Evolutionary conservation across 2,888 invertebrate species (phyloP), one percentile per base, ranked within the genome.

Genomic region (Acrobasis suavella): DNA sequence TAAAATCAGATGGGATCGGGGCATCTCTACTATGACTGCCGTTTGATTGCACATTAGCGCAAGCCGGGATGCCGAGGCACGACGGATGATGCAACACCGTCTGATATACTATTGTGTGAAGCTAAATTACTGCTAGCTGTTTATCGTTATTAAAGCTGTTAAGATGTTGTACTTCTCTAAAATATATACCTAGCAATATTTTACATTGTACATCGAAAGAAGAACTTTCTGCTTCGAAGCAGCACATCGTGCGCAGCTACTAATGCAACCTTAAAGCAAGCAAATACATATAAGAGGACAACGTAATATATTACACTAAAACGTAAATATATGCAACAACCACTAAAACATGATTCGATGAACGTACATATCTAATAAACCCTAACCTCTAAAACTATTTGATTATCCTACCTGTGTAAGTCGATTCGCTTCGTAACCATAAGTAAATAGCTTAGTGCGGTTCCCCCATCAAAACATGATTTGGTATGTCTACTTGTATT

Each of bases 41-140:
- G 83, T 89, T 87, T 85, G 86, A 88, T 87, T 85, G 84, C 84
- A 85, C 83, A 86, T 90, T 89, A 89, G 84, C 85, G 83, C 85
- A 79, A 78, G 79, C 81, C 79, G 83, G 77, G 83, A 87, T 89
- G 87, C 89, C 85, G 83, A 89, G 89, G 87, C 89, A 91, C 89
- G 89, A 78, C 78, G 86, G 85, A 86, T 87, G 76, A 77, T 74
- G 79, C 77, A 80, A 81, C 83, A 82, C 37, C 50, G 37, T 50
- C 50, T 59, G 58, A 59, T 59, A 58, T 50, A 56, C 56, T 8
- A 22, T 17, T 56, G 56, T 56, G 56, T 42, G 56, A 42, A 22
- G 56, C 42, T 42, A 17, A 56, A 56, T 56, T 46, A 56, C 42
- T 56, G 42, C 42, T 14, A 17, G 42, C 42, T 42, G 22, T 56